phyloP scores from a whole-genome alignment of 2,797 vertebrate genomes.

The Sorex maritimensis region DNA sequence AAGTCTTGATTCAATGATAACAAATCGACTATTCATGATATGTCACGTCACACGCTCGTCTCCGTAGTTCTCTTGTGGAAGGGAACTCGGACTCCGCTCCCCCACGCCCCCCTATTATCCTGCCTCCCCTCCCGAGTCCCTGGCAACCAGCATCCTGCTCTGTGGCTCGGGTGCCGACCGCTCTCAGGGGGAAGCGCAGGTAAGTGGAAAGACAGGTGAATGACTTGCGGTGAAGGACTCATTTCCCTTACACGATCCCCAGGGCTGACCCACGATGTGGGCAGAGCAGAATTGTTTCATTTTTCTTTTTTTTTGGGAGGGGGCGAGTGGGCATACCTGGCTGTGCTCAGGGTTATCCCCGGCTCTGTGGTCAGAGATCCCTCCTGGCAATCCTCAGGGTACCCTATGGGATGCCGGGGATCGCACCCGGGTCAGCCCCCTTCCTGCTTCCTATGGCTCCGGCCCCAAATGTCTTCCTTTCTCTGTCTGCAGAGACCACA shows the following conservation, averaged over 20 bases:
- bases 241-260: neutral
- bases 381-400: too few species aligned
- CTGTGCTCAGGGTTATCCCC: too few species aligned
- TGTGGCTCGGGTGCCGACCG: neutral
- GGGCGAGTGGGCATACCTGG: too few species aligned
- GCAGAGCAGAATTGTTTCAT: too few species aligned
- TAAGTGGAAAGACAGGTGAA: neutral
- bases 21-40: too few species aligned
- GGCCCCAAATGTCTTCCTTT: neutral
- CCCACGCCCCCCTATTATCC: neutral
- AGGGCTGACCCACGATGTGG: too few species aligned
- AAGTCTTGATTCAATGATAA: too few species aligned
- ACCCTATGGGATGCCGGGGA: too few species aligned
- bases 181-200: neutral
- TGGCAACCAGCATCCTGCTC: neutral
- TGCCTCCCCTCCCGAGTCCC: neutral
- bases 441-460: too few species aligned
- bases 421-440: too few species aligned
- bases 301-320: too few species aligned
- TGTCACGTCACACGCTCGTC: neutral
- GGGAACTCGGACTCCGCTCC: neutral
- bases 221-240: neutral
- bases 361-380: too few species aligned
- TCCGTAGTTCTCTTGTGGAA: neutral
- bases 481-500: neutral